Base-by-base conservation (phyloP, 2,888 invertebrate genomes). In the Xestia c-nigrum region DNA sequence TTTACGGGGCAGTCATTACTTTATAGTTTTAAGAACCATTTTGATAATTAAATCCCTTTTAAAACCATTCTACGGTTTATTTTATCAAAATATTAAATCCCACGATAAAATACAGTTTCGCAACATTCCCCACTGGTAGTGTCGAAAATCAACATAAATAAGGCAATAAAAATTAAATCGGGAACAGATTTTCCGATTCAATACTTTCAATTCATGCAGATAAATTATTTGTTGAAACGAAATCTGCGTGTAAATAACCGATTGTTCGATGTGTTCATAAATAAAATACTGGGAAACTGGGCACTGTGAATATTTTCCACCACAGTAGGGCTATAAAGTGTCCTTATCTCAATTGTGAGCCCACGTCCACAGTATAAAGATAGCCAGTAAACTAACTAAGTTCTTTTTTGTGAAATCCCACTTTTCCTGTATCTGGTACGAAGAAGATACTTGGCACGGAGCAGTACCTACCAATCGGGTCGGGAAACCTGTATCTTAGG, bases 181-280 rank as follows among this genome's bases (percentile, higher is more conserved):
- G 31, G 1, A 79, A 57, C 74, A 69, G 50, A 68, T 80, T 80
- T 68, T 38, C 57, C 68, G 19, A 57, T 68, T 80, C 74, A 79
- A 64, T 74, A 68, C 50, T 59, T 68, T n/a, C 79, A 65, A 24
- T 80, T 57, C 38, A 50, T 10, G 16, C 64, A 59, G 47, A 68
- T 80, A 57, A 80, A 68, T 80, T 57, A 80, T 79, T 74, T 68
- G 74, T 64, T 68, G 74, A 64, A 78, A 72, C 47, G 46, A 72
- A 74, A 57, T 52, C 21, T 61, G 55, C 21, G 21, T 70, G 81
- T 67, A 70, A 71, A 80, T 75, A 67, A 80, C 50, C 21, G 69
- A 63, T 70, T 71, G 66, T 66, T 47, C 70, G 40, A 81, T 63
- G 47, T 80, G 66, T 63, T 67, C 63, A 81, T 81, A 71, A 81